phyloP scores from a whole-genome alignment of 2,888 invertebrate genomes.

The Meghimatium bilineatum region DNA sequence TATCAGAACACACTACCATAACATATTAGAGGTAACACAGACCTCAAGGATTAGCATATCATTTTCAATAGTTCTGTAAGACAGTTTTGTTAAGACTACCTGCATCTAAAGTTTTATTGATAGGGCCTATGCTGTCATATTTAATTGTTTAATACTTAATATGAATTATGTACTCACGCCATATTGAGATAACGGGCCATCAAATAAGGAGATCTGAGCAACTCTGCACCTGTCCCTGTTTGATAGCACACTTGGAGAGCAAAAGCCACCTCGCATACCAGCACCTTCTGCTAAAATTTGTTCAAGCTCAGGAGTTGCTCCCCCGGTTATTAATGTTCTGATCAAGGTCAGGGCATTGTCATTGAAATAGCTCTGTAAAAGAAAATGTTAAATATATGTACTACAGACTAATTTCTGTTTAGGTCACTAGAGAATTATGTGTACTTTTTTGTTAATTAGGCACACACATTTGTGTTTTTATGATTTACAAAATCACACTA shows the following conservation, averaged over 20 bases:
- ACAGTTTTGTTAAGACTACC: not conserved
- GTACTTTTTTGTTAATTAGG: too few species aligned
- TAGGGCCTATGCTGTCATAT: too few species aligned
- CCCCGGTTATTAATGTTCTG: slow-evolving; percentile 98
- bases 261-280: slow-evolving; percentile 97
- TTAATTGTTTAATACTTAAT: not conserved
- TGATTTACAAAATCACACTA: too few species aligned
- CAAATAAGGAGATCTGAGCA: slow-evolving; percentile 96
- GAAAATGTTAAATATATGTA: not conserved
- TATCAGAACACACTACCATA: too few species aligned
- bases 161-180: slow-evolving; percentile 80
- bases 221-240: slow-evolving; percentile 98
- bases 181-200: slow-evolving; percentile 97
- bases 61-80: too few species aligned
- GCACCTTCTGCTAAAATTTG: slow-evolving; percentile 99
- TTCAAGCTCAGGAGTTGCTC: slow-evolving; percentile 99
- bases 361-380: slow-evolving; percentile 96
- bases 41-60: too few species aligned
- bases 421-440: too few species aligned
- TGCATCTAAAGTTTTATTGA: not conserved
- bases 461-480: too few species aligned
- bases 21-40: too few species aligned
- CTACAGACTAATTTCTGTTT: too few species aligned
- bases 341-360: slow-evolving; percentile 99
- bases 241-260: slow-evolving; percentile 95